Evolutionary conservation across 1,140 invertebrate genomes (phyloP), one percentile per base, ranked within the genome.

Genomic region (Lepidurus couesii): DNA sequence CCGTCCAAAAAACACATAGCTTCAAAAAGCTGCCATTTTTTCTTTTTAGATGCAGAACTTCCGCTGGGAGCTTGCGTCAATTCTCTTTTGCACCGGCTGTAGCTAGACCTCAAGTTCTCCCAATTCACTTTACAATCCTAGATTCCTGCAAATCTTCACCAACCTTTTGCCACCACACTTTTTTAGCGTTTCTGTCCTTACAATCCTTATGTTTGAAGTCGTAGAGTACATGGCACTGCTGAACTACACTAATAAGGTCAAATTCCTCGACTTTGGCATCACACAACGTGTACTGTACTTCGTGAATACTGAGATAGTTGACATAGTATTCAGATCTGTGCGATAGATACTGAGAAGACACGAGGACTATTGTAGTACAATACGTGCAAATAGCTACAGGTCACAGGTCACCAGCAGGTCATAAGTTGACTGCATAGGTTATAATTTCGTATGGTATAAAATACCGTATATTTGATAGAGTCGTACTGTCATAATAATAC

Each of bases 401-500:
- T 26, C 26, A 26, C 26, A 26, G 26, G 26, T 26, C 26, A 26
- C 1, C 26, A 26, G 1, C 26, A 26, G 26, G 26, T 26, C 26
- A 26, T 26, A 26, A 26, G 26, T 26, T 26, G 26, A 26, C 26
- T 44, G 42, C 43, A 26, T 2, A 77, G 43, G 24, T 44, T 43
- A 78, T 21, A 44, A 7, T 78, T 78, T 74, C 75, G 83, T 74
- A 80, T 87, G 88, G 81, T 88, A 87, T 81, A 84, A 88, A 24
- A 86, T 82, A 80, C 81, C 81, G 82, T 87, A 82, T 74, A 83
- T 77, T 42, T 83, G 80, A 26, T 77, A 47, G 45, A 47, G 45
- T 47, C 8, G 1, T 47, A 47, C 16, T 47, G 45, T 47, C 45
- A 47, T 47, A 47, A 47, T 47, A 47, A 1, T 47, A 47, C 45